phyloP scores from a whole-genome alignment of 2,888 invertebrate genomes.

The Stenoptilia bipunctidactyla region DNA sequence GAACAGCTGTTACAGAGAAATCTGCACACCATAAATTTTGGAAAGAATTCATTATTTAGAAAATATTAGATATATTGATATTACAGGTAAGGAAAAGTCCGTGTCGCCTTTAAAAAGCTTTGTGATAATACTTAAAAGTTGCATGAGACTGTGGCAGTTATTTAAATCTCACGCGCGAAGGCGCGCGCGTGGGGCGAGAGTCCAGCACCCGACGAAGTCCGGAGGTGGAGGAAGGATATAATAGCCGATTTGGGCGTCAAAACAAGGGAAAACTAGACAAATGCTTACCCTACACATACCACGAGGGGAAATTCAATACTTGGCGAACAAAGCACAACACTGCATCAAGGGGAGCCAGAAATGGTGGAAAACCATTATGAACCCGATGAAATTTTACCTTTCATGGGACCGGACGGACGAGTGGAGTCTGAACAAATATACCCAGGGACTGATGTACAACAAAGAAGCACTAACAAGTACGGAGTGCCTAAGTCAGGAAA shows the following conservation, averaged over 20 bases:
- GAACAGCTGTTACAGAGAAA: no score
- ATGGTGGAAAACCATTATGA: background rate
- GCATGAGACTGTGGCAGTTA: no score
- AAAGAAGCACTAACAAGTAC: slow-evolving; percentile 1
- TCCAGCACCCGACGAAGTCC: no score
- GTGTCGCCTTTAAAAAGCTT: background rate
- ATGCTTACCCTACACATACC: background rate
- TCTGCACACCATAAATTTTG: no score
- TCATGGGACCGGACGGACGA: background rate
- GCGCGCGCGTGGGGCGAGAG: no score
- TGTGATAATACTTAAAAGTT: no score
- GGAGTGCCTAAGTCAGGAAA: slow-evolving; percentile 3
- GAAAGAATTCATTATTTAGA: no score
- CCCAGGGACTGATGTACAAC: slow-evolving; percentile 3
- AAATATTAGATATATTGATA: background rate
- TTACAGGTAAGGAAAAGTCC: no score
- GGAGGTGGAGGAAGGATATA: no score
- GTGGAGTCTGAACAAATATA: slow-evolving; percentile 4
- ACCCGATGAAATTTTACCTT: slow-evolving; percentile 1
- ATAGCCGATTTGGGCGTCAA: background rate
- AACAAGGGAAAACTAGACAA: background rate
- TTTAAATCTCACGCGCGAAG: no score
- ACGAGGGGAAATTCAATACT: slow-evolving; percentile 1
- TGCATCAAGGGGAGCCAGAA: background rate
- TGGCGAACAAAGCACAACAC: slow-evolving; percentile 2